Conservation (phyloP, 2,113 vertebrate genomes). For the Trematocara stigmaticum region DNA sequence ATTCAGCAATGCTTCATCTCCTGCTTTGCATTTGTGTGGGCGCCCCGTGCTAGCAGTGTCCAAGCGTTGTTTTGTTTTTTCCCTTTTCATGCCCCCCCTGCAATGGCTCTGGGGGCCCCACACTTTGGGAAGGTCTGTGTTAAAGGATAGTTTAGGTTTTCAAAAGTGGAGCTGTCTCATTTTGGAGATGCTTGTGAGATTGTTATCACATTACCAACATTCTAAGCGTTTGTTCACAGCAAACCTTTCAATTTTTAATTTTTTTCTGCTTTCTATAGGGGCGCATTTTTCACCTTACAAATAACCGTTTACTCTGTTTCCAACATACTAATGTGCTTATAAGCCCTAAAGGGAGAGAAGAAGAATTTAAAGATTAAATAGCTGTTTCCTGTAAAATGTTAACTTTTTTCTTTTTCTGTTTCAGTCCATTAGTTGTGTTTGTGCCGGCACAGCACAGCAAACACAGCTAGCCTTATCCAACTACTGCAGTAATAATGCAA, state of each 20-base stretch:
- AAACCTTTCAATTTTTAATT: background rate
- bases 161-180: background rate
- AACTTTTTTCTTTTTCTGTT: background rate
- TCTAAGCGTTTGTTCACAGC: accelerated
- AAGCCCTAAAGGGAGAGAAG: background rate
- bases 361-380: background rate
- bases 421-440: background rate
- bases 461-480: background rate
- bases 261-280: accelerated
- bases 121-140: too few species aligned
- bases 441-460: background rate
- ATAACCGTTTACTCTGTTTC: too few species aligned
- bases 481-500: accelerated
- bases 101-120: too few species aligned
- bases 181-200: background rate
- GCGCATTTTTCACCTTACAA: accelerated
- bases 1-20: too few species aligned
- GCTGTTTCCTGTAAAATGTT: background rate
- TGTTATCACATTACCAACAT: accelerated
- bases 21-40: too few species aligned
- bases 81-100: too few species aligned
- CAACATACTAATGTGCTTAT: background rate
- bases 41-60: too few species aligned
- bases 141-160: accelerated
- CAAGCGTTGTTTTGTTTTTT: too few species aligned